Conservation (phyloP, 2,888 invertebrate species). For the Acleris holmiana region DNA sequence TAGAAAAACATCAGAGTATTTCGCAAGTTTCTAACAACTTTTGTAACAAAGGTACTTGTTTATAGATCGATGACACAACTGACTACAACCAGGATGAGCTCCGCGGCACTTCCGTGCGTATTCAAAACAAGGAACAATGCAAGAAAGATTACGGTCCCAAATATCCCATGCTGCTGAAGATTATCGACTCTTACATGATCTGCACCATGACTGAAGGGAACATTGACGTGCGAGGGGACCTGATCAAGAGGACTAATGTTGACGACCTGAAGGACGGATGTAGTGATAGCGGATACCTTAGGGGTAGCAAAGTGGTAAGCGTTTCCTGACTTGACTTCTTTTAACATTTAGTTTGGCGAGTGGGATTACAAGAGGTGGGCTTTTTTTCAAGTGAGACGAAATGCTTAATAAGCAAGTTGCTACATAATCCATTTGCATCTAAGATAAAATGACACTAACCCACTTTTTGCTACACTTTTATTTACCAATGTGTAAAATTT, state of each 20-base stretch:
- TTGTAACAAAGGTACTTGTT: conserved; percentile 15
- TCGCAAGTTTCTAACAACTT: background rate
- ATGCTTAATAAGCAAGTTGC: too few relatives aligned
- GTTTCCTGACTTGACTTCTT: background rate
- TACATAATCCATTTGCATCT: too few relatives aligned
- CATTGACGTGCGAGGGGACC: conserved; percentile 41
- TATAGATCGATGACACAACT: conserved; percentile 43
- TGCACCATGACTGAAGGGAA: conserved; percentile 49
- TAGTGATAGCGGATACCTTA: background rate
- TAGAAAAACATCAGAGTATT: background rate
- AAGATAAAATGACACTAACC: too few relatives aligned
- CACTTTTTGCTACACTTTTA: too few relatives aligned
- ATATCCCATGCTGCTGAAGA: conserved; percentile 38
- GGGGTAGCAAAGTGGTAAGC: background rate
- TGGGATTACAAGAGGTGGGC: too few relatives aligned
- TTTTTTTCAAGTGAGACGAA: too few relatives aligned
- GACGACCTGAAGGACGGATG: conserved; percentile 6
- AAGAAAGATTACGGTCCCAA: conserved; percentile 42
- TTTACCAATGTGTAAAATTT: too few relatives aligned
- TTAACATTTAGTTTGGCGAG: too few relatives aligned
- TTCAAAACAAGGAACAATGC: conserved; percentile 48
- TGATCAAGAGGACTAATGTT: conserved; percentile 11
- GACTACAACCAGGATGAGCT: conserved; percentile 46
- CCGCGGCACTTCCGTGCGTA: conserved; percentile 44
- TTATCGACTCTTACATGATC: conserved; percentile 56